phyloP scores from a whole-genome alignment of 1,140 invertebrate genomes.

The Brachystomella parvula region DNA sequence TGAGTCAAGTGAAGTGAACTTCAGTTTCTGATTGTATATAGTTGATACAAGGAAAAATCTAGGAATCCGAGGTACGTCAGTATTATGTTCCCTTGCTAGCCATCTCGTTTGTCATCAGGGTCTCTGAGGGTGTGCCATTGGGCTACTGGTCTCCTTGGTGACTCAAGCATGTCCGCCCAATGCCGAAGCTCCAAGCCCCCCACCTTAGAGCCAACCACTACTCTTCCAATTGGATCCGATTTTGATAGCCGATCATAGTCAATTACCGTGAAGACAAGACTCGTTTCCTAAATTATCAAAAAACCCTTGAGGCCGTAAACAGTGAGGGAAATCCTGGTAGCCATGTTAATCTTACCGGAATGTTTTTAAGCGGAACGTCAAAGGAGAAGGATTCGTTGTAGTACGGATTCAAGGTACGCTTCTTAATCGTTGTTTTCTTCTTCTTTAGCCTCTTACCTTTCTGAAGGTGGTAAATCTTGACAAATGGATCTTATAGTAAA shows the following conservation, averaged over 20 bases:
- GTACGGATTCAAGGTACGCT: constrained; percentile 91
- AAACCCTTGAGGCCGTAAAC: background rate
- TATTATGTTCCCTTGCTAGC: too few species aligned
- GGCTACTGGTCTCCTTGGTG: constrained; percentile 52
- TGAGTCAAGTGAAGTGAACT: too few species aligned
- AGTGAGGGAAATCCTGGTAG: background rate
- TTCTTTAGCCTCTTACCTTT: constrained; percentile 96
- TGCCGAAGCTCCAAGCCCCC: background rate
- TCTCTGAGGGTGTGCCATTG: constrained; percentile 52
- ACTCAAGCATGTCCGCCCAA: constrained; percentile 39
- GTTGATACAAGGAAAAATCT: too few species aligned
- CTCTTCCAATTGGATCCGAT: background rate
- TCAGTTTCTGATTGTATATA: too few species aligned
- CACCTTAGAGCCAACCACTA: background rate
- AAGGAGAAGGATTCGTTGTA: constrained; percentile 84
- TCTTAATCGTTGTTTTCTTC: constrained; percentile 99
- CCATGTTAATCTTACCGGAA: background rate
- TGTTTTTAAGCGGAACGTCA: background rate
- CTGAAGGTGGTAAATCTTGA: constrained; percentile 93
- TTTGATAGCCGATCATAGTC: background rate
- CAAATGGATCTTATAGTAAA: constrained; percentile 61
- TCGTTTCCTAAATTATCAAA: background rate
- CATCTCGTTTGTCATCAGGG: constrained; percentile 38
- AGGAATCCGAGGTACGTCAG: too few species aligned
- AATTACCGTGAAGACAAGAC: background rate